Conservation (phyloP, 2,797 vertebrate genomes). For the Sorex maritimensis region DNA sequence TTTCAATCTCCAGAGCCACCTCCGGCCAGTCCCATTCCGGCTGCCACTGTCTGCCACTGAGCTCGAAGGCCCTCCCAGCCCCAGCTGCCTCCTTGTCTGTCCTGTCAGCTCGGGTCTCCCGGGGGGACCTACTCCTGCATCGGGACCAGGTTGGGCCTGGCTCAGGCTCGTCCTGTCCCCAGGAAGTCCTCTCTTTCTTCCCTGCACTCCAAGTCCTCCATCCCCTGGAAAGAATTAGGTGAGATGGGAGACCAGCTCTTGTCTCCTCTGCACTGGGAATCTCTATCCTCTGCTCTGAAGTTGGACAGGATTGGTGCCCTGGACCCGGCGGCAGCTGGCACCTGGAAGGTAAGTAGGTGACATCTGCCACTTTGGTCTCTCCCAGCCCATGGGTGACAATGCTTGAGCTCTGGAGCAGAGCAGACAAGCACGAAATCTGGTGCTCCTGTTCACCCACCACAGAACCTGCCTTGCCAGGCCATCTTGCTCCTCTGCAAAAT, state of each 20-base stretch:
- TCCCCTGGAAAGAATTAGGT: not conserved
- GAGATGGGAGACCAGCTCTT: conserved; percentile 7
- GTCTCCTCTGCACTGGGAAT: not conserved
- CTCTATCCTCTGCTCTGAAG: not conserved
- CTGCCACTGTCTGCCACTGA: not conserved
- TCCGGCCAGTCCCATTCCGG: no score
- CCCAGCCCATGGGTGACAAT: not conserved
- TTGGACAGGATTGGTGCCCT: not conserved
- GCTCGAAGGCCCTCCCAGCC: not conserved
- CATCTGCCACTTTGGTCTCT: not conserved
- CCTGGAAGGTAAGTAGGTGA: not conserved
- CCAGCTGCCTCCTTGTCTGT: not conserved
- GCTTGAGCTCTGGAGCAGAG: not conserved
- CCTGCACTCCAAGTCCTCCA: not conserved
- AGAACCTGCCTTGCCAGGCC: not conserved
- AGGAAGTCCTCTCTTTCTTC: not conserved
- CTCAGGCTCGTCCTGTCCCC: not conserved
- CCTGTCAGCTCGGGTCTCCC: not conserved
- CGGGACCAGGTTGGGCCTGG: not conserved
- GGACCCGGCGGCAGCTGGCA: not conserved
- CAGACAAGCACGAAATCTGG: not conserved
- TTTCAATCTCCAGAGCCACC: not conserved
- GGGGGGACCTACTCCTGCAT: no score
- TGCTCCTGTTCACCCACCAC: not conserved
- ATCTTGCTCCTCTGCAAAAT: conserved; percentile 13